Conservation (phyloP, 2,797 vertebrate species). For the Gadopsis marmoratus region DNA sequence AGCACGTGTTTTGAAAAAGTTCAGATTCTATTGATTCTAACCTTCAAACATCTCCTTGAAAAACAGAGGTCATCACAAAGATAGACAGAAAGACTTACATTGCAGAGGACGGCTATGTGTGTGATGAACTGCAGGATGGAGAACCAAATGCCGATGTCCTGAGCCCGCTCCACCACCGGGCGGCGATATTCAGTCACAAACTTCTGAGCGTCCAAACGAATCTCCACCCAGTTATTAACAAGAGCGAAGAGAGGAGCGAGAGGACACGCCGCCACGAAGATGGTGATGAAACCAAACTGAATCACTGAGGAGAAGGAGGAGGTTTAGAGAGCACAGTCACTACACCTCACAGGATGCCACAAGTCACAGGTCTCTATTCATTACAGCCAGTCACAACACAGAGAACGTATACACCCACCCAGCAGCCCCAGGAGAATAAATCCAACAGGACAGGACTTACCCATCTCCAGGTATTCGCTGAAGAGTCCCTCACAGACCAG, state of each 20-base stretch:
- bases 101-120: slow-evolving; percentile 81
- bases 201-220: slow-evolving; percentile 85
- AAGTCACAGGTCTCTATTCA: not conserved
- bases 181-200: slow-evolving; percentile 85
- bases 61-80: not conserved
- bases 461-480: slow-evolving; percentile 89
- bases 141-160: slow-evolving; percentile 86
- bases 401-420: not conserved
- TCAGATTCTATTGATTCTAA: not conserved
- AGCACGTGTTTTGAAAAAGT: not conserved
- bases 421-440: not conserved
- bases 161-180: slow-evolving; percentile 82
- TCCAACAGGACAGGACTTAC: slow-evolving; percentile 69
- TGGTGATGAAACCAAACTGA: slow-evolving; percentile 89
- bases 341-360: not conserved
- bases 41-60: not conserved
- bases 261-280: slow-evolving; percentile 87
- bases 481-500: slow-evolving; percentile 85
- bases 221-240: slow-evolving; percentile 87
- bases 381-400: not conserved
- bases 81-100: slow-evolving; percentile 68
- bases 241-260: slow-evolving; percentile 86
- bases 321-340: not conserved
- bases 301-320: slow-evolving; percentile 70
- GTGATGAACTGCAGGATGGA: slow-evolving; percentile 84